Conservation (phyloP, 2,888 invertebrate species). For the Aphodius sticticus region DNA sequence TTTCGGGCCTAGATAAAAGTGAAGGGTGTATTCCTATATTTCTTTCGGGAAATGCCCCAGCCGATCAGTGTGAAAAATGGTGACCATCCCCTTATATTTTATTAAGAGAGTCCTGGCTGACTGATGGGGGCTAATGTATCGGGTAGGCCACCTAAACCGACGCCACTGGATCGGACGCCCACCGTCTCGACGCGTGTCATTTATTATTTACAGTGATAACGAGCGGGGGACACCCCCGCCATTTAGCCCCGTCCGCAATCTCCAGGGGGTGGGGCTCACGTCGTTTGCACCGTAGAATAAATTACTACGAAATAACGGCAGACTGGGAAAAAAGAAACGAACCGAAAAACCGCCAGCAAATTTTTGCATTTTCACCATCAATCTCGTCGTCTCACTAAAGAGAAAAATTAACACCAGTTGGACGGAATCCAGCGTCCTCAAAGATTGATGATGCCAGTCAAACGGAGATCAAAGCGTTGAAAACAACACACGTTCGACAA, state of each 20-base stretch:
- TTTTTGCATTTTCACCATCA: slow-evolving; percentile 23
- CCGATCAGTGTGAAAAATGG: neutral
- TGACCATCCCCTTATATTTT: slow-evolving; percentile 14
- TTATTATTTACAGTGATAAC: slow-evolving; percentile 54
- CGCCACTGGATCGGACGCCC: slow-evolving; percentile 28
- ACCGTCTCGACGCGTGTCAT: slow-evolving; percentile 44
- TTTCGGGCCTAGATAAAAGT: too few relatives aligned
- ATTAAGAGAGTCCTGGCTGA: slow-evolving; percentile 16
- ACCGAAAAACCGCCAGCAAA: neutral
- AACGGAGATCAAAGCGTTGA: neutral
- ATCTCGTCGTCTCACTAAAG: neutral
- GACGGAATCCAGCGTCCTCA: neutral
- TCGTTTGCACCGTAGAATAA: slow-evolving; percentile 18
- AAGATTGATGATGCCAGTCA: neutral
- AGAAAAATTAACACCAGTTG: neutral
- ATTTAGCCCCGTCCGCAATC: slow-evolving; percentile 45
- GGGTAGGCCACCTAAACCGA: slow-evolving; percentile 5
- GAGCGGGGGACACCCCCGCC: slow-evolving; percentile 52
- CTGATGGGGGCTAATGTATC: slow-evolving; percentile 21
- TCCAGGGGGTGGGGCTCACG: slow-evolving; percentile 18
- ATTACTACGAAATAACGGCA: neutral
- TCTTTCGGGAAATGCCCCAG: too few relatives aligned
- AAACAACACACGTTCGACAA: too few relatives aligned
- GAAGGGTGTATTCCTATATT: too few relatives aligned
- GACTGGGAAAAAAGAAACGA: neutral